Evolutionary conservation across 2,797 vertebrate species (phyloP).

Genomic region (Anas georgica): DNA sequence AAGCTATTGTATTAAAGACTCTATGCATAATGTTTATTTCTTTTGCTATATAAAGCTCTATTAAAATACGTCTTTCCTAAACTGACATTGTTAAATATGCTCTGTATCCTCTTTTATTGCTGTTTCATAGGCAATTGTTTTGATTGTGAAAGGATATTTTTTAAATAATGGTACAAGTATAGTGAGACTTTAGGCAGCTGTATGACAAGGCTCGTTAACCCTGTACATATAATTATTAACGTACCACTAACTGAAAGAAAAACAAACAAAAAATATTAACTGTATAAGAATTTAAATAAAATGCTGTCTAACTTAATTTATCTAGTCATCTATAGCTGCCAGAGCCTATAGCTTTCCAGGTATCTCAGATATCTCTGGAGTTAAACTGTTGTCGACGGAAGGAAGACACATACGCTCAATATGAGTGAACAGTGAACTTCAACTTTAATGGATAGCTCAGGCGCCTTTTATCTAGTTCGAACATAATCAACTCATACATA

Average conservation of each 20-base stretch:
- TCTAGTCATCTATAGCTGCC: not conserved
- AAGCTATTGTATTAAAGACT: not conserved
- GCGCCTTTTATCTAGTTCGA: no score
- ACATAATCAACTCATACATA: no score
- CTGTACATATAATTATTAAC: not conserved
- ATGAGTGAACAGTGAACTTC: no score
- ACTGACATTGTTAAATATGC: not conserved
- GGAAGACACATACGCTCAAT: no score
- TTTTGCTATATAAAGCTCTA: not conserved
- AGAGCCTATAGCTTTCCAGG: not conserved
- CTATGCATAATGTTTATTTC: not conserved
- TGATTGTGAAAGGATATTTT: not conserved
- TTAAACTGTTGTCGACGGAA: no score
- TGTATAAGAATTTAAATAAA: not conserved
- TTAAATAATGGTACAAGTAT: not conserved
- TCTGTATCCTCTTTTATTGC: not conserved
- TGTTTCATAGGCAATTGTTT: not conserved
- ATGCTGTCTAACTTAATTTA: not conserved
- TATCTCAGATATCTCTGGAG: not conserved
- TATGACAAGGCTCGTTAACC: not conserved
- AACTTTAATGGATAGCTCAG: no score
- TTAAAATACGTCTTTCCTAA: not conserved
- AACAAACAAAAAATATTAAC: not conserved
- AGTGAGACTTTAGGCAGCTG: not conserved
- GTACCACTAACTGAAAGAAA: not conserved